Conservation (phyloP, 1,140 invertebrate genomes). For the Dolichoris vasculosae region DNA sequence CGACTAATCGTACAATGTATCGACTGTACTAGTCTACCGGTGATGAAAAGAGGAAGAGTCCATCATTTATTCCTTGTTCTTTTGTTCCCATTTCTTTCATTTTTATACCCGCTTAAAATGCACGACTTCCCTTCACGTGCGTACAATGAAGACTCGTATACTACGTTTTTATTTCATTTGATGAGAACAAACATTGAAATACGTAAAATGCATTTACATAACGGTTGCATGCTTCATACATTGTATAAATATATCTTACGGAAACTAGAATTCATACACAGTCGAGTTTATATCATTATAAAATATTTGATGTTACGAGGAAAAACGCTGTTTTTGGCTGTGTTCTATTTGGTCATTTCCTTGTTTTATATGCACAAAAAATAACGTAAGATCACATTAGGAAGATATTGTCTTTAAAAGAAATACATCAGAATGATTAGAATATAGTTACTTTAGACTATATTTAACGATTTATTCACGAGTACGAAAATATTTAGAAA, state of each 20-base stretch:
- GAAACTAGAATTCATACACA: not conserved
- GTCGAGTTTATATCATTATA: not conserved
- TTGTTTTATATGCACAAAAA: not conserved
- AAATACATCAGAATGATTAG: no score
- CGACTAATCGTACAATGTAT: slow-evolving; percentile 16
- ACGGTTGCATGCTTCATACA: slow-evolving; percentile 11
- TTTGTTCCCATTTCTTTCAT: not conserved
- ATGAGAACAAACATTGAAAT: slow-evolving; percentile 8
- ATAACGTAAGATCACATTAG: not conserved
- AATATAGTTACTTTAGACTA: no score
- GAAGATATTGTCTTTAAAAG: not conserved
- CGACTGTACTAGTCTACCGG: not conserved
- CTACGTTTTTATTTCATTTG: slow-evolving; percentile 3
- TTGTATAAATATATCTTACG: not conserved
- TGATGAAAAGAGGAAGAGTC: slow-evolving; percentile 36
- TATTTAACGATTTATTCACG: no score
- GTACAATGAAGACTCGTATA: not conserved
- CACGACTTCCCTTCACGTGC: slow-evolving; percentile 46
- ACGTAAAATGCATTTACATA: slow-evolving; percentile 39
- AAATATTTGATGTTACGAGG: not conserved
- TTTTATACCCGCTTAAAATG: not conserved
- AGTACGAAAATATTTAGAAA: no score
- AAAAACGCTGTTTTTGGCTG: not conserved
- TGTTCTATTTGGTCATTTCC: not conserved
- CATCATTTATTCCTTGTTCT: slow-evolving; percentile 2